These are phyloP conservation scores for Trisateles emortualis DNA, from an alignment of 2,888 invertebrate genomes.

Conservation along the genomic window DNA sequence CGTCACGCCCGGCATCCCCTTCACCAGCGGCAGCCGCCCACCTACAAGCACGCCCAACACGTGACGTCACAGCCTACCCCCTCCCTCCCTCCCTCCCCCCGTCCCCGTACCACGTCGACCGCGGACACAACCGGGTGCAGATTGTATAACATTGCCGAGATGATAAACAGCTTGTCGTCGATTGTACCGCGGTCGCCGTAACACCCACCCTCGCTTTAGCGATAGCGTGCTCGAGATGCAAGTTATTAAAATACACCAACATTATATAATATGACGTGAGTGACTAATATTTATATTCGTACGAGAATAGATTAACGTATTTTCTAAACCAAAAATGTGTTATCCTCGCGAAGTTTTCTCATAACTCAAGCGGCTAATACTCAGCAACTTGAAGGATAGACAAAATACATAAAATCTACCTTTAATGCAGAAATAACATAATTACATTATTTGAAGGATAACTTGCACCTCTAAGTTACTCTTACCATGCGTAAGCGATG, in stretches of 20 bases:
- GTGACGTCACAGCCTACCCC: slow-evolving; percentile 10
- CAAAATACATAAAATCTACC: too few species aligned
- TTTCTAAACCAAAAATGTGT: too few species aligned
- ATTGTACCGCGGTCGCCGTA: slow-evolving; percentile 31
- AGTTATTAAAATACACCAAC: slow-evolving; percentile 25
- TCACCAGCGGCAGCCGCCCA: slow-evolving; percentile 72
- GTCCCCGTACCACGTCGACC: background rate
- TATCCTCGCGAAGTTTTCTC: too few species aligned
- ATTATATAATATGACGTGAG: too few species aligned
- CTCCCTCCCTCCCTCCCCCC: slow-evolving; percentile 1
- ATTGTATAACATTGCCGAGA: too few species aligned
- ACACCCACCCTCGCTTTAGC: slow-evolving; percentile 25
- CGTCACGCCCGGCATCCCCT: slow-evolving; percentile 84
- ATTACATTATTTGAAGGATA: slow-evolving; percentile 7
- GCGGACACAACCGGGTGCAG: background rate
- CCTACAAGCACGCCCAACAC: slow-evolving; percentile 63
- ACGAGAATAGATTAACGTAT: too few species aligned
- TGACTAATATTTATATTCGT: too few species aligned
- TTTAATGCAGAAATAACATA: background rate
- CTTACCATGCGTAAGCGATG: slow-evolving; percentile 52
- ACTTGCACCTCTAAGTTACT: slow-evolving; percentile 49
- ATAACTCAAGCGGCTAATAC: too few species aligned
- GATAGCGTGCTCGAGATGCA: slow-evolving; percentile 46
- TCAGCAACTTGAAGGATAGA: too few species aligned
- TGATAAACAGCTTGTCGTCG: too few species aligned